Percentiles rank a stretch among this genome's conserved stretches.
These are phyloP conservation scores for Stenchaetothrips biformis DNA, from an alignment of 2,888 invertebrate species.

Conservation along the genomic window DNA sequence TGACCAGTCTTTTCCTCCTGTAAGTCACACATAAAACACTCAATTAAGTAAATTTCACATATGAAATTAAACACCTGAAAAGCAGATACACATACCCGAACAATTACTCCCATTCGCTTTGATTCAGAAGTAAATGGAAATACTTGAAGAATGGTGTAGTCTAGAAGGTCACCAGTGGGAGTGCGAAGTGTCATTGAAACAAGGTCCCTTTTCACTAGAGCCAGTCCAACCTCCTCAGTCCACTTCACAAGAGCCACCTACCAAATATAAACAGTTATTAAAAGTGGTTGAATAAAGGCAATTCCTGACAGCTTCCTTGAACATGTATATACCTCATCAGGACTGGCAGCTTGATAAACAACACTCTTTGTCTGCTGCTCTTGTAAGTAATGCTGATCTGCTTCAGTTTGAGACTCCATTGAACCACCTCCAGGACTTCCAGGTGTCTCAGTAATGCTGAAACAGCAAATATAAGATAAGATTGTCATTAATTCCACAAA, in stretches of 20 bases:
- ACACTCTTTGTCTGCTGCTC: constrained; percentile 33
- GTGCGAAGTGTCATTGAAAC: constrained; percentile 51
- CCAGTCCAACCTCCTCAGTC: constrained; percentile 65
- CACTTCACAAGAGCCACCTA: constrained; percentile 66
- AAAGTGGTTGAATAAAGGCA: neutral
- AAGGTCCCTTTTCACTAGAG: constrained; percentile 55
- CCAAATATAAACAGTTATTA: constrained; percentile 25
- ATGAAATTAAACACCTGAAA: neutral
- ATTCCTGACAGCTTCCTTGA: neutral
- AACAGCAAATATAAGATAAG: neutral
- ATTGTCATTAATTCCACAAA: neutral
- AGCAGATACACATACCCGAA: constrained; percentile 49
- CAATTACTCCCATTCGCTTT: constrained; percentile 72
- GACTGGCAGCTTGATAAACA: constrained; percentile 68
- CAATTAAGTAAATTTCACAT: neutral
- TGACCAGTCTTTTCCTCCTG: constrained; percentile 70
- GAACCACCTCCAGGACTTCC: constrained; percentile 34
- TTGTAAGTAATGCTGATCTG: constrained; percentile 51
- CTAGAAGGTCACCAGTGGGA: constrained; percentile 47
- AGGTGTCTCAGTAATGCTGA: constrained; percentile 28
- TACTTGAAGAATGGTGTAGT: constrained; percentile 58
- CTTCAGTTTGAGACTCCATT: constrained; percentile 51
- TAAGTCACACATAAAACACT: constrained; percentile 14
- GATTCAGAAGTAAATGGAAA: constrained; percentile 74
- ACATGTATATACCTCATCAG: constrained; percentile 56